Evolutionary conservation across 2,113 vertebrate species (phyloP), one percentile per base, ranked within the genome.

Genomic region (Clarias magur): DNA sequence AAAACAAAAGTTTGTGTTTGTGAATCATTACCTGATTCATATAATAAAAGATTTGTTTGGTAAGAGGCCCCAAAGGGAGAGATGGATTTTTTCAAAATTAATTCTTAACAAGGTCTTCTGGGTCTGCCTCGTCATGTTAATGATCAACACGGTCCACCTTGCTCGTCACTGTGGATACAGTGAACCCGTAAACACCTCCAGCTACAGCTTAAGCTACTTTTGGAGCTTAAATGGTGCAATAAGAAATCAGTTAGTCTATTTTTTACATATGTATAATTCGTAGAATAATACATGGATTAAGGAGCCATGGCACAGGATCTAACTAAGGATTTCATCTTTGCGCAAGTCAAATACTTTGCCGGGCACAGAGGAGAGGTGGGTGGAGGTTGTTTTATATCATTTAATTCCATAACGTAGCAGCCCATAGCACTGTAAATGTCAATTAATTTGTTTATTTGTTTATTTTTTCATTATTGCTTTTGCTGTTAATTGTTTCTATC

Each of bases 281-380:
- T 53, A 21, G 7, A 8, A 6, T 27, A 34, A 42, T 48, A 6
- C 48, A 48, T 48, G 48, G 48, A 48, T 48, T 48, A 25, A 59
- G 27, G 12, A 84, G 34, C 15, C 63, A 88, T 87, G 88, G 88
- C 84, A 83, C 70, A 30, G 6, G 72, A 79, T 86, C 73, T 59
- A 3, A 82, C 83, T 4, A 62, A 89, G 42, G n/a, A 79, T 30
- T 67, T 87, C 62, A 56, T 65, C 3, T 16, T 56, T 17, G 60
- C 68, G 16, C 73, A 70, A 4, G 83, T 91, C 27, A 87, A 30
- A 4, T 89, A 87, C 63, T 89, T 88, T 57, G 38, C 88, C 6
- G 63, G 73, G 42, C 90, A 91, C 82, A 88, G 86, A 80, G 88
- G 65, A 48, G 88, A 91, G 88, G 90, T 89, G 53, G 10, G 84